These are phyloP conservation scores for Scelioninae gen. 1 DNA, from an alignment of 2,888 invertebrate species.

Conservation along the genomic window DNA sequence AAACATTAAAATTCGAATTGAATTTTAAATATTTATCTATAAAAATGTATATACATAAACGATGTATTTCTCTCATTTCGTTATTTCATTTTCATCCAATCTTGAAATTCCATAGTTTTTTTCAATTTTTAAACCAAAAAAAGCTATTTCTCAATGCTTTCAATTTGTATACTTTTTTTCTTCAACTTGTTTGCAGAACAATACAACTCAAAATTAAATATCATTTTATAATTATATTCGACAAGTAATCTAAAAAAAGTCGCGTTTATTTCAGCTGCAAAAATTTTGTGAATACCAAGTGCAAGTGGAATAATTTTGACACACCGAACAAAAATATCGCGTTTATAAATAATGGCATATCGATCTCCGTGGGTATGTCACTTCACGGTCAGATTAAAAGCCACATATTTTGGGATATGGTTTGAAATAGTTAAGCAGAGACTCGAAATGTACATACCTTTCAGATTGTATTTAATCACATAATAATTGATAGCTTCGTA, in stretches of 20 bases:
- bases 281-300: neutral
- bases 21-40: no score
- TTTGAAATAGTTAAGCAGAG: neutral
- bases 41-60: no score
- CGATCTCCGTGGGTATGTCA: constrained; percentile 34
- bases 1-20: no score
- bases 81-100: no score
- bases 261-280: neutral
- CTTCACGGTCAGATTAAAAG: constrained; percentile 53
- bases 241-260: neutral
- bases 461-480: constrained; percentile 3
- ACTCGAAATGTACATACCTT: constrained; percentile 25
- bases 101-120: no score
- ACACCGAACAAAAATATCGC: constrained; percentile 30
- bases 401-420: constrained; percentile 13
- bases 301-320: constrained; percentile 4
- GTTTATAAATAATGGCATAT: constrained; percentile 49
- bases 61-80: no score
- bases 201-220: no score
- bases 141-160: no score
- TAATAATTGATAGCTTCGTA: constrained; percentile 45
- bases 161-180: no score
- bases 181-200: no score
- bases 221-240: no score
- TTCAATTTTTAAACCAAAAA: no score